A percentile compares a stretch with the other conserved stretches of the same genome.
Evolutionary conservation across 1,140 invertebrate species (phyloP).

Genomic region (Dinoponera quadriceps): DNA sequence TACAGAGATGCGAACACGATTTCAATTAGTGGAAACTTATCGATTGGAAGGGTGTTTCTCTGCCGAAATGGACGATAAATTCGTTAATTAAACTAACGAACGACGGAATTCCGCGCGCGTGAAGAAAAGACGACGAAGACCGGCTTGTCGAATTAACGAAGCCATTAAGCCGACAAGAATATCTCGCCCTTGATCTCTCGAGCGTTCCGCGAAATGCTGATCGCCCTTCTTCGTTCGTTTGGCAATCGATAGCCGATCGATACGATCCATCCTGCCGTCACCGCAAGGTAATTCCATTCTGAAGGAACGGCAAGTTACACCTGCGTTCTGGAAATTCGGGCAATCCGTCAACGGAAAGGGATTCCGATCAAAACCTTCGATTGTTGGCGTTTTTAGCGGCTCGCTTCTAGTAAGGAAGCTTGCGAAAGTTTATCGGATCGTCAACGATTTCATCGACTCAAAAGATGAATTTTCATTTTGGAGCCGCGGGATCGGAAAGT

Average conservation of each 20-base stretch:
- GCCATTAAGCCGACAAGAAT: neutral
- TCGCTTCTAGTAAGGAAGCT: too few species aligned
- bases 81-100: slow-evolving; percentile 56
- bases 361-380: too few species aligned
- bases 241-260: slow-evolving; percentile 2
- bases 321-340: neutral
- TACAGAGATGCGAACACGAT: slow-evolving; percentile 38
- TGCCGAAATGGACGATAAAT: slow-evolving; percentile 37
- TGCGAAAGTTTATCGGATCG: too few species aligned
- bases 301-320: neutral
- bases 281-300: neutral
- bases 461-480: too few species aligned
- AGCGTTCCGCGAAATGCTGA: neutral
- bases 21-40: slow-evolving; percentile 57
- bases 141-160: slow-evolving; percentile 39
- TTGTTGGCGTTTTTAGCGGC: too few species aligned
- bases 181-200: neutral
- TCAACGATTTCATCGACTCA: too few species aligned
- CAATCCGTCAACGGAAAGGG: neutral
- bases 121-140: slow-evolving; percentile 27
- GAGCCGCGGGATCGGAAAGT: too few species aligned
- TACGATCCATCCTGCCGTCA: neutral
- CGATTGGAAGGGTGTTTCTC: slow-evolving; percentile 48
- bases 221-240: neutral
- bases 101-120: slow-evolving; percentile 17